These are phyloP conservation scores for Tetragonula carbonaria DNA, from an alignment of 2,888 invertebrate genomes.

Conservation along the genomic window DNA sequence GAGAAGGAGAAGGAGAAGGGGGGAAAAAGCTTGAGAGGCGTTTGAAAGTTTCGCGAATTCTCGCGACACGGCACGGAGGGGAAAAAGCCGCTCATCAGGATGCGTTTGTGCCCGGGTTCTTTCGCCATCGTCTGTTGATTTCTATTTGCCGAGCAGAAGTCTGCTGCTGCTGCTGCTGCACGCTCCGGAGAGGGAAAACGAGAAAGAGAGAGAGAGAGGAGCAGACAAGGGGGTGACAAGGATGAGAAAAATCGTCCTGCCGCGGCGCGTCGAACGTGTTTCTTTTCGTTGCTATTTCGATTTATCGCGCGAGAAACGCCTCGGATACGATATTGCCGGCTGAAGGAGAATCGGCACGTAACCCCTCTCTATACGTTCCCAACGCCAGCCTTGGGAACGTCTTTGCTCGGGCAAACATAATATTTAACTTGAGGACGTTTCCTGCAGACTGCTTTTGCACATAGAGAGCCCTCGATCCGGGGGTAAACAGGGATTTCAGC, in stretches of 20 bases:
- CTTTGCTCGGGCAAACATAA: conserved; percentile 66
- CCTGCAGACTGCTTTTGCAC: conserved; percentile 35
- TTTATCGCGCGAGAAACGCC: conserved; percentile 45
- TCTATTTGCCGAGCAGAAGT: conserved; percentile 53
- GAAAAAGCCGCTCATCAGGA: conserved; percentile 50
- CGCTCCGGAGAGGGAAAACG: neutral
- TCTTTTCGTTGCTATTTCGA: conserved; percentile 41
- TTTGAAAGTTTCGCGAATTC: conserved; percentile 41
- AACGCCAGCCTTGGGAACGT: conserved; percentile 42
- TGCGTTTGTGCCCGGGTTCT: conserved; percentile 48
- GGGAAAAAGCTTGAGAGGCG: neutral
- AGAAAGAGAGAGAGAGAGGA: neutral
- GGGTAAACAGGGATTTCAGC: conserved; percentile 23
- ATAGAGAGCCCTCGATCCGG: conserved; percentile 11
- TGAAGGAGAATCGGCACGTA: conserved; percentile 59
- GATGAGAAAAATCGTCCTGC: conserved; percentile 53
- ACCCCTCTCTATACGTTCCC: conserved; percentile 27
- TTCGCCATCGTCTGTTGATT: conserved; percentile 54
- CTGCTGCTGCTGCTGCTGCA: conserved; percentile 23
- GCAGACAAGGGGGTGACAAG: neutral
- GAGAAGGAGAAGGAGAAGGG: neutral
- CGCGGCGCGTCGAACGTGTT: conserved; percentile 17
- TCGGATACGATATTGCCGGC: conserved; percentile 62
- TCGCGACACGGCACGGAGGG: conserved; percentile 15
- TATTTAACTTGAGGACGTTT: conserved; percentile 67